These are phyloP conservation scores for Morpho deidamia DNA, from an alignment of 2,888 invertebrate genomes.

Conservation along the genomic window DNA sequence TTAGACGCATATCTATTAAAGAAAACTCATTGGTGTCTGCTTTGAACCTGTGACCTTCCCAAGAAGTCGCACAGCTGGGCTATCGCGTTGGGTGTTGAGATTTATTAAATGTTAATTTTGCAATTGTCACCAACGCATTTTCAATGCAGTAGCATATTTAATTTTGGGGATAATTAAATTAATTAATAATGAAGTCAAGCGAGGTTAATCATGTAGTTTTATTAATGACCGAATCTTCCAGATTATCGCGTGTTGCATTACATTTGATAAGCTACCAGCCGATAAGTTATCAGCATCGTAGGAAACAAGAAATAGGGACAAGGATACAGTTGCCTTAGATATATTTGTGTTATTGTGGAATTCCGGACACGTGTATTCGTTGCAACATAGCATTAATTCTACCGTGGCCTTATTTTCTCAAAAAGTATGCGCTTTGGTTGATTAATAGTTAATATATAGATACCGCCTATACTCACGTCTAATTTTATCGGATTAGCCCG, in stretches of 20 bases:
- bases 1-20: no score
- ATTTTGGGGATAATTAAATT: background rate
- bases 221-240: constrained; percentile 28
- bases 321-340: constrained; percentile 58
- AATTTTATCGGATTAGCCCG: no score
- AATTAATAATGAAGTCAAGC: constrained; percentile 9
- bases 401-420: constrained; percentile 26
- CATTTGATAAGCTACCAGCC: constrained; percentile 62
- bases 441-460: no score
- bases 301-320: constrained; percentile 73
- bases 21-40: no score
- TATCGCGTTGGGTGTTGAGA: background rate
- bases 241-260: constrained; percentile 46
- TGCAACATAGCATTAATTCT: constrained; percentile 45
- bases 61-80: no score
- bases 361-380: constrained; percentile 59
- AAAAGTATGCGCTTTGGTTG: background rate
- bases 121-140: background rate
- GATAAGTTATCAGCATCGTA: constrained; percentile 67
- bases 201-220: constrained; percentile 7
- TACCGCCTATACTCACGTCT: no score
- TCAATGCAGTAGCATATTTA: background rate
- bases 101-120: background rate
- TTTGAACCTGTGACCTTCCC: no score
- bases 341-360: constrained; percentile 63